Percentiles rank a stretch among this genome's conserved stretches.
phyloP scores from a whole-genome alignment of 2,888 invertebrate genomes.

The Operophtera brumata region DNA sequence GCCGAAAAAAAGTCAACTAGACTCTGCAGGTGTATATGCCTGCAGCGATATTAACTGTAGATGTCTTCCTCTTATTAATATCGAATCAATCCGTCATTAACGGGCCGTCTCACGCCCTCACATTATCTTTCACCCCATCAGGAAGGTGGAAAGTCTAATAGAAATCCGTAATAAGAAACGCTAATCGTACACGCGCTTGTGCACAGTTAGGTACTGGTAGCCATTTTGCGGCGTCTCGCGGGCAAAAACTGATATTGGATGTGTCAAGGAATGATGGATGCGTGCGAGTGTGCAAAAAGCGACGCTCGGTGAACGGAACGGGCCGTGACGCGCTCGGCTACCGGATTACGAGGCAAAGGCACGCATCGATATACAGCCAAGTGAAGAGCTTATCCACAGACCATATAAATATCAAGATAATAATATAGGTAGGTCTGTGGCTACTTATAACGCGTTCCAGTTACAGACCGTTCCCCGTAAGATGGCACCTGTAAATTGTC shows the following conservation, averaged over 20 bases:
- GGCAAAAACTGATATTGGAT: constrained; percentile 78
- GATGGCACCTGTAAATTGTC: no score
- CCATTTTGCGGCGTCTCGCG: constrained; percentile 56
- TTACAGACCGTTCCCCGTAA: no score
- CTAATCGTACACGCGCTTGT: constrained; percentile 68
- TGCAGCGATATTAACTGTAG: constrained; percentile 39
- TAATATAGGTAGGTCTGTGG: no score
- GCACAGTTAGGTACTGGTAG: constrained; percentile 59
- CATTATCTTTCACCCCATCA: constrained; percentile 79
- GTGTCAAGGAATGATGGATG: constrained; percentile 79
- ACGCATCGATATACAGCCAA: constrained; percentile 1
- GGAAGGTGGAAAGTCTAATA: constrained; percentile 77
- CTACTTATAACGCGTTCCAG: no score
- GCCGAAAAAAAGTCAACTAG: constrained; percentile 51
- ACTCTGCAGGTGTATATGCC: constrained; percentile 36
- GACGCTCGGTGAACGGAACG: constrained; percentile 54
- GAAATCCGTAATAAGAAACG: constrained; percentile 77
- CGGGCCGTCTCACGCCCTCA: constrained; percentile 71
- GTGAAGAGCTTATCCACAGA: no score
- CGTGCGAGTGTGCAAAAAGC: constrained; percentile 64
- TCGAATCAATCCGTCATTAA: constrained; percentile 78
- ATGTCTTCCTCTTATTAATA: constrained; percentile 67
- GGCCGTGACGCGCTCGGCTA: constrained; percentile 55
- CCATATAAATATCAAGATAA: no score
- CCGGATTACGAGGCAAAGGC: constrained; percentile 26